Percentiles rank a stretch among this genome's conserved stretches.
phyloP scores from a whole-genome alignment of 1,140 invertebrate species.

The Alviniconcha marisindica region DNA sequence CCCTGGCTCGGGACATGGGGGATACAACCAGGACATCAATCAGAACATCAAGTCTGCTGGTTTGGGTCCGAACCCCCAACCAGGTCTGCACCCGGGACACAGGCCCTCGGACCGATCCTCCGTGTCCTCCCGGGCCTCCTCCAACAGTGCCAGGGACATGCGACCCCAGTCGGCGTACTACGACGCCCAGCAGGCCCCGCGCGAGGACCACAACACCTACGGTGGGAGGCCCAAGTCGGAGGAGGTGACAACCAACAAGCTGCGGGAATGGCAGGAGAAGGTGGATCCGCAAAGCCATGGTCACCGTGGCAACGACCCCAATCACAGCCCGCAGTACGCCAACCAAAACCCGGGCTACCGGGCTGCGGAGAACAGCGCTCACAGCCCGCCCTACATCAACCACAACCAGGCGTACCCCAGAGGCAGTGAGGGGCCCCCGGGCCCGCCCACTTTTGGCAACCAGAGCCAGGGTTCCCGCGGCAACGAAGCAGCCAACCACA shows the following conservation, averaged over 20 bases:
- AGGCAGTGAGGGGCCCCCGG: conserved; percentile 9
- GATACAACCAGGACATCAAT: conserved; percentile 19
- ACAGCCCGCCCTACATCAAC: conserved; percentile 38
- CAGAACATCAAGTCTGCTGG: conserved; percentile 37
- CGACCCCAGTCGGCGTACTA: conserved; percentile 68
- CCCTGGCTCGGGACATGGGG: conserved; percentile 34
- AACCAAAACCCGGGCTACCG: conserved; percentile 32
- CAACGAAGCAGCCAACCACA: neutral
- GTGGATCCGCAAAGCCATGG: conserved; percentile 49
- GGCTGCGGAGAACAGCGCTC: neutral
- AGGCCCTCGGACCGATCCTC: conserved; percentile 51
- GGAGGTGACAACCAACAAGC: conserved; percentile 62
- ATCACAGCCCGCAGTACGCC: conserved; percentile 33
- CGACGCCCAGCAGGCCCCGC: conserved; percentile 49
- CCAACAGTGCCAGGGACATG: conserved; percentile 57
- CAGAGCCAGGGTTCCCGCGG: neutral
- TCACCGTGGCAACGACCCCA: neutral
- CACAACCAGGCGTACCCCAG: conserved; percentile 30
- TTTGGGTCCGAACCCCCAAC: neutral
- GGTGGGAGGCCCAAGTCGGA: conserved; percentile 62
- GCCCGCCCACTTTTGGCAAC: neutral
- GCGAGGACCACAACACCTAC: conserved; percentile 44
- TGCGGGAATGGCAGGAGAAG: conserved; percentile 65
- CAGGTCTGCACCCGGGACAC: conserved; percentile 21
- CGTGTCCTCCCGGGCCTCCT: conserved; percentile 56